Conservation (phyloP, 2,888 invertebrate species). For the Acanthosepion pharaonis region DNA sequence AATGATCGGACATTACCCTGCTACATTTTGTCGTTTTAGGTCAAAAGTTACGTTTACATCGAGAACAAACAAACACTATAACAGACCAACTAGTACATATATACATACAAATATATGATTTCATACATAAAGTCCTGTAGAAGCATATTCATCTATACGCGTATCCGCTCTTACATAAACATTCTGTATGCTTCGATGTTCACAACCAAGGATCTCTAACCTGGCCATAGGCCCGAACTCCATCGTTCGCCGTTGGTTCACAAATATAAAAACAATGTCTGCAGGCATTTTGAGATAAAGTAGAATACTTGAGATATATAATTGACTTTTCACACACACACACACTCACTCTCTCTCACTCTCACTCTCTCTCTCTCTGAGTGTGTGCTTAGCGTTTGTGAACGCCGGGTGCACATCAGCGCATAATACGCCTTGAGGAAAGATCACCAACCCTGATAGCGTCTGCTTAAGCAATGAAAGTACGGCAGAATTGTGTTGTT, state of each 20-base stretch:
- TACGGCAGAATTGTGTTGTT: not conserved
- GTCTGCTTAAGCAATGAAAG: not conserved
- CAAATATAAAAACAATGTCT: conserved; percentile 33
- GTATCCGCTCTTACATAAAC: too few species aligned
- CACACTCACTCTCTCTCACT: not conserved
- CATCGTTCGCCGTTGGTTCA: not conserved
- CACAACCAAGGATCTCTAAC: not conserved
- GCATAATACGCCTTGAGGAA: not conserved
- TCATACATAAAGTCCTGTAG: not conserved
- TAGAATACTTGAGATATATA: not conserved
- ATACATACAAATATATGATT: not conserved
- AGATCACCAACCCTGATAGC: not conserved
- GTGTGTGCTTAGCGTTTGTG: conserved; percentile 11
- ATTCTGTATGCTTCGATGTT: not conserved
- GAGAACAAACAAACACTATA: too few species aligned
- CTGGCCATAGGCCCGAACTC: not conserved
- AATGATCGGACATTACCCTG: too few species aligned
- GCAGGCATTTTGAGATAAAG: not conserved
- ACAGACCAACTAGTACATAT: not conserved
- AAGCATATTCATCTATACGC: too few species aligned
- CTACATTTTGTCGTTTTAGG: too few species aligned
- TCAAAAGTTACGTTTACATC: too few species aligned
- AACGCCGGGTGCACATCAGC: not conserved
- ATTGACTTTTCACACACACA: not conserved
- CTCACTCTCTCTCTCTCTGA: not conserved